phyloP scores from a whole-genome alignment of 1,140 invertebrate species.

The Branchinecta lynchi region DNA sequence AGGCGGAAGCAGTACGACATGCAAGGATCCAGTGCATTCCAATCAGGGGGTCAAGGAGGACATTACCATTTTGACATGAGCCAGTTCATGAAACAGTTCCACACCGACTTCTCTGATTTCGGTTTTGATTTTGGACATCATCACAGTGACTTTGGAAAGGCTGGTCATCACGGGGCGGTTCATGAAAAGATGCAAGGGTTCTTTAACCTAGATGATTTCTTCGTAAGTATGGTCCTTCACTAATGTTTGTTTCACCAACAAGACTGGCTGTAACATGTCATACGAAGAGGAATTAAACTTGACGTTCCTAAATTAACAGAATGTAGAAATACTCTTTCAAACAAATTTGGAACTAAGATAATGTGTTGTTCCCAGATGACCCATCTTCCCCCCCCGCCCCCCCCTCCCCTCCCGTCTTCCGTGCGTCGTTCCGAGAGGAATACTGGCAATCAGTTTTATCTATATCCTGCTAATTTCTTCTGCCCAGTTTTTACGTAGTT shows the following conservation, averaged over 20 bases:
- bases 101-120: constrained; percentile 19
- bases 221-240: not conserved
- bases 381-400: too few relatives aligned
- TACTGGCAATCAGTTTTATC: too few relatives aligned
- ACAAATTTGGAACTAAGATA: too few relatives aligned
- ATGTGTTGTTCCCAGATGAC: too few relatives aligned
- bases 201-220: not conserved
- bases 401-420: too few relatives aligned
- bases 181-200: constrained; percentile 3
- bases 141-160: constrained; percentile 16
- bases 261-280: too few relatives aligned
- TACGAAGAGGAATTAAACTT: too few relatives aligned
- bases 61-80: constrained; percentile 27
- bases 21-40: constrained; percentile 25
- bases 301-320: too few relatives aligned
- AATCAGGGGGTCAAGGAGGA: constrained; percentile 17
- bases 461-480: too few relatives aligned
- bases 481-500: too few relatives aligned
- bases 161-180: not conserved
- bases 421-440: too few relatives aligned
- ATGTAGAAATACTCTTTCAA: too few relatives aligned
- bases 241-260: not conserved
- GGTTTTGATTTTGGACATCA: constrained; percentile 18
- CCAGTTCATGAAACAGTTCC: constrained; percentile 29
- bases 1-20: constrained; percentile 31